Evolutionary conservation across 1,140 invertebrate species (phyloP).

Genomic region (Trichogramma pretiosum): DNA sequence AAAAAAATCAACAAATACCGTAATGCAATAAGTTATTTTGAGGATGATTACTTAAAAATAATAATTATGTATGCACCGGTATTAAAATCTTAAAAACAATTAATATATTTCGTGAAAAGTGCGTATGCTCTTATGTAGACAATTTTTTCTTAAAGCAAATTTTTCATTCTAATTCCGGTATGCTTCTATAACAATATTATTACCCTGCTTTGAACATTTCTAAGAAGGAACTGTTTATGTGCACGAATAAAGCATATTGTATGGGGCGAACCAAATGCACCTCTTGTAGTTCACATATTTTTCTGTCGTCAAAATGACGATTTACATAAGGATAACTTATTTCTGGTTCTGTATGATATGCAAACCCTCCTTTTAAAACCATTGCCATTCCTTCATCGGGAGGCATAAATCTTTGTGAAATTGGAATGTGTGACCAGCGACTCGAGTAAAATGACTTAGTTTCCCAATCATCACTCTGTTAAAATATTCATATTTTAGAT

Average conservation of each 20-base stretch:
- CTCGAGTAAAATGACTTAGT: conserved; percentile 12
- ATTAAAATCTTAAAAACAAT: no score
- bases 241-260: conserved; percentile 7
- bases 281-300: conserved; percentile 15
- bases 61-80: no score
- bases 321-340: conserved; percentile 13
- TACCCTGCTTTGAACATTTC: conserved; percentile 18
- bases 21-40: not conserved
- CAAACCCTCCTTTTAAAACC: conserved; percentile 9
- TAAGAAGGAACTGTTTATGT: conserved; percentile 10
- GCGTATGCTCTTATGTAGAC: not conserved
- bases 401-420: conserved; percentile 5
- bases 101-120: no score
- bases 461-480: conserved; percentile 14
- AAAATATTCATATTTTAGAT: not conserved
- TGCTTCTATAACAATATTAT: not conserved
- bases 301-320: conserved; percentile 8
- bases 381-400: conserved; percentile 6
- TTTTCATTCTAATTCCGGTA: not conserved
- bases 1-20: not conserved
- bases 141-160: not conserved
- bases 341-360: conserved; percentile 15
- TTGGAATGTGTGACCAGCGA: conserved; percentile 11
- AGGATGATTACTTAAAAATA: no score
- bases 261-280: conserved; percentile 11